These are phyloP conservation scores for Ia io DNA, from an alignment of 2,113 vertebrate species.

Conservation along the genomic window DNA sequence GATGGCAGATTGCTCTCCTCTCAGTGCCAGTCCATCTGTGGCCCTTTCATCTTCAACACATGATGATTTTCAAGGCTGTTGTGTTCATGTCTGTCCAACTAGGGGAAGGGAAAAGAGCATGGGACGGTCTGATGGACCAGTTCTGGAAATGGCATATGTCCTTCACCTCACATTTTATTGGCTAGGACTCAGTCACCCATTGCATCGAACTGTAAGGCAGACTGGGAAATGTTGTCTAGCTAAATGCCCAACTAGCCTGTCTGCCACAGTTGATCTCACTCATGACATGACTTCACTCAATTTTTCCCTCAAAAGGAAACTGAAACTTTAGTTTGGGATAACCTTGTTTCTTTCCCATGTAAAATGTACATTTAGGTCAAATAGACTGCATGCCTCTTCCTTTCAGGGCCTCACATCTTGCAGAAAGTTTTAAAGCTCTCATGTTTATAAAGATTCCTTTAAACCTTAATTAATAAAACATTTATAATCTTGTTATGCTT, in stretches of 20 bases:
- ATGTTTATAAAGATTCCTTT: not conserved
- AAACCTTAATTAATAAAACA: not conserved
- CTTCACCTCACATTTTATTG: not conserved
- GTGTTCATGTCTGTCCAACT: not conserved
- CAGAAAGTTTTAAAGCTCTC: not conserved
- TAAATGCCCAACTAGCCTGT: not conserved
- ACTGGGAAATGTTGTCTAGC: not conserved
- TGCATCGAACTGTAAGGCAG: not conserved
- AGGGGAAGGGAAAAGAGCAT: not conserved
- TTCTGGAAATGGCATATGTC: not conserved
- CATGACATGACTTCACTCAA: not conserved
- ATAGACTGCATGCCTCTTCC: not conserved
- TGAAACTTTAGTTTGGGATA: not conserved
- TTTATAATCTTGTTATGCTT: constrained; percentile 11
- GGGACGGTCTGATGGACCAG: not conserved
- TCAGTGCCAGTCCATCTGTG: not conserved
- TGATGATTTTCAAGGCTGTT: not conserved
- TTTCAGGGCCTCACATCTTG: not conserved
- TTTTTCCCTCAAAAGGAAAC: not conserved
- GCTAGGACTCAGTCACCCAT: not conserved
- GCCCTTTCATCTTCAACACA: not conserved
- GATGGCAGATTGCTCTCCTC: not conserved
- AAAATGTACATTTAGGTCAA: not conserved
- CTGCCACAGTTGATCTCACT: not conserved
- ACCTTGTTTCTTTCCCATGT: not conserved